Evolutionary conservation across 2,113 vertebrate species (phyloP).

Genomic region (Charadrius vociferus): DNA sequence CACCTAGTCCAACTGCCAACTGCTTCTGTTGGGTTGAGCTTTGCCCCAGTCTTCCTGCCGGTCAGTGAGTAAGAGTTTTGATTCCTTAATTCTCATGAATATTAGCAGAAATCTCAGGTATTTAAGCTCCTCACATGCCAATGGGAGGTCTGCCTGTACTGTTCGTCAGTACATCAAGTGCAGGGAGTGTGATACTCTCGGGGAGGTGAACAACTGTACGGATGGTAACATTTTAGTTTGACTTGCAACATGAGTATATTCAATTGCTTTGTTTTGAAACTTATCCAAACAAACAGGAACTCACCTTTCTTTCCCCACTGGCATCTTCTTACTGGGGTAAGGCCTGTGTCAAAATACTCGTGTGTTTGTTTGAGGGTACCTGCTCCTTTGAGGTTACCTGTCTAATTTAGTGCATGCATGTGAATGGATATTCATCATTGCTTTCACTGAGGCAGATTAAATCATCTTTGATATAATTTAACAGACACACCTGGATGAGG

Average conservation of each 20-base stretch:
- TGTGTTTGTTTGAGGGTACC: not conserved
- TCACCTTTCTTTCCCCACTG: not conserved
- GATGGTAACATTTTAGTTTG: not conserved
- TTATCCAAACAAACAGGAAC: not conserved
- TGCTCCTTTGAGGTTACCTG: not conserved
- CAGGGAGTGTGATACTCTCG: not conserved
- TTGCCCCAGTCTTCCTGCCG: not conserved
- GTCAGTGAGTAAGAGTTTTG: not conserved
- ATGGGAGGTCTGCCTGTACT: not conserved
- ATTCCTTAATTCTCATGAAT: not conserved
- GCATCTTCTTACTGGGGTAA: not conserved
- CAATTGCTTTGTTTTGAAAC: not conserved
- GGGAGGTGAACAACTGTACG: not conserved
- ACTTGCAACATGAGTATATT: not conserved
- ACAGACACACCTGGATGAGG: not conserved
- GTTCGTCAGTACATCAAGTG: not conserved
- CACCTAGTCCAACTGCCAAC: not conserved
- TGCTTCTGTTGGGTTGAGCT: not conserved
- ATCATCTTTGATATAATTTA: not conserved
- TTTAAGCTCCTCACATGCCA: not conserved
- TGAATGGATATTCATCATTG: not conserved
- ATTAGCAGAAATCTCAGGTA: not conserved
- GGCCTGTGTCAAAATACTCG: not conserved
- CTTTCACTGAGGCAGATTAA: not conserved
- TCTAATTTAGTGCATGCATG: not conserved